Base-by-base conservation (phyloP, 2,113 vertebrate species). In the Bungarus multicinctus region DNA sequence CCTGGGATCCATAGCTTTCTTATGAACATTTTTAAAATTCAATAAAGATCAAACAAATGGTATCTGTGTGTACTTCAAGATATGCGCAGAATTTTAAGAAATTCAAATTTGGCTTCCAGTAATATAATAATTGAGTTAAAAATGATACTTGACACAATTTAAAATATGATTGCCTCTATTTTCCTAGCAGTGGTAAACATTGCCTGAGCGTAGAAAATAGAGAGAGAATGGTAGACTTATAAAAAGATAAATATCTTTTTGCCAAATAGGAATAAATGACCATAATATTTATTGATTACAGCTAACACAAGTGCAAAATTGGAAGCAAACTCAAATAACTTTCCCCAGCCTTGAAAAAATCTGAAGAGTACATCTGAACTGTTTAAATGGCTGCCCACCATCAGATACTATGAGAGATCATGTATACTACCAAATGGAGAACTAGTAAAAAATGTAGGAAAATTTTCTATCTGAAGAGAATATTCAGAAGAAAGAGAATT, bases 1-100 rank as follows among this genome's bases (percentile, higher is more conserved):
- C 64, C 43, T 89, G 23, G 22, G 92, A 91, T 52, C 5, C 53
- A 18, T 57, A 81, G 94, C 92, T 91, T 94, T 92, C 94, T 94
- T 90, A 74, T 95, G 94, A 3, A 93, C 92, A 90, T 94, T 96
- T 95, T 88, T 27, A 88, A 30, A 92, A 39, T 88, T 93, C 91
- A 45, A 45, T 3, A 60, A 94, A 90, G 87, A 52, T 85, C 93
- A 95, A 94, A 96, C 94, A 92, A 95, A 86, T 85, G 16, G 53
- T 86, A 2, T 64, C 53, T 53, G 3, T 43, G 16, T 7, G 91
- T 43, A 87, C 16, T 93, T 91, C 89, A 96, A 92, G 55, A 91
- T 94, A 91, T 27, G 20, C 74, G 3, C 45, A 11, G 69, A 0
- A 0, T 23, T 30, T 39, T 64, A 18, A 54, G 11, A 91, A 91